Evolutionary conservation across 2,888 invertebrate genomes (phyloP), one percentile per base, ranked within the genome.

Genomic region (Agrotis exclamationis): DNA sequence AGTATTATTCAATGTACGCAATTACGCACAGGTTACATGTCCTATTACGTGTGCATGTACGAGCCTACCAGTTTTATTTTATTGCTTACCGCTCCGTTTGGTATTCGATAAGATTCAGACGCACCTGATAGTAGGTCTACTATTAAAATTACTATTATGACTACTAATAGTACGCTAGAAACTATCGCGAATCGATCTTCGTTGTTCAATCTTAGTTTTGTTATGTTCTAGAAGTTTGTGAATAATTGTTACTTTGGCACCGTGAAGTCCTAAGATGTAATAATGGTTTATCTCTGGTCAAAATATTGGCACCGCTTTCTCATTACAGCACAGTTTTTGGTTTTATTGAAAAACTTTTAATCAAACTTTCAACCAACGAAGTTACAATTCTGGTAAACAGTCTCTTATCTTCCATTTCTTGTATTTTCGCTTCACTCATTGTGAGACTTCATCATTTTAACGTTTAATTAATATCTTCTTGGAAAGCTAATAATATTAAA

Each of bases 41-140:
- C 63, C 53, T 70, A 63, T 83, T 85, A 84, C 74, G 58, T 63
- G 48, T 63, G 48, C 57, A 58, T 74, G 53, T 54, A 20, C 71
- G 71, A 56, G 79, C 57, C 68, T 66, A 63, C 54, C 72, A 77
- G 76, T 84, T 84, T 84, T 82, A 70, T 80, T 88, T 88, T 86
- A 88, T 87, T 87, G 86, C 89, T 86, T 86, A 85, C 86, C 87
- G 87, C 85, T 88, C 85, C 85, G 87, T 79, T 88, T 88, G 79
- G 81, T 70, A 70, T 54, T 76, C 85, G 84, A 82, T 82, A 84
- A 80, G 77, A 74, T 80, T 79, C 67, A 79, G 74, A 79, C 64
- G 62, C 57, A 59, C 63, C 64, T 72, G 79, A 82, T 84, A 82
- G 18, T 63, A 57, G 39, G 45, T 69, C 47, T 70, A 63, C 63